Evolutionary conservation across 2,797 vertebrate genomes (phyloP), one percentile per base, ranked within the genome.

Genomic region (Craterocephalus amniculus): DNA sequence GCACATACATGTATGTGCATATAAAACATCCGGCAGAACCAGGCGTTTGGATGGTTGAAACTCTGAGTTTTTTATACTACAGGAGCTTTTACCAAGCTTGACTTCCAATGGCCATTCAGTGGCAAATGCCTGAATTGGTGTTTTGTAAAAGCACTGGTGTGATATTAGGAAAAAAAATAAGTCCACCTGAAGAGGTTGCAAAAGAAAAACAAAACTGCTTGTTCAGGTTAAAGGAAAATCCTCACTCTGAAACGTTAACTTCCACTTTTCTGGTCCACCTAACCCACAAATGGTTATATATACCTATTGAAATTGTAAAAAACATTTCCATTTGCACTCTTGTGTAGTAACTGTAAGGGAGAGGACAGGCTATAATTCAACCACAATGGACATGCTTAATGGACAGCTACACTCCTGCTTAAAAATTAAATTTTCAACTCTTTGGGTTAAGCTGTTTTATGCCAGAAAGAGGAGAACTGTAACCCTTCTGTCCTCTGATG

Each of bases 401-500:
- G 56, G 74, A 80, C 67, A 80, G 49, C 38, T 48, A 16, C 27
- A 14, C 38, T 31, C 26, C 67, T 80, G 63, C 63, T 80, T 76
- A 69, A 57, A 61, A 32, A 58, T 16, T 3, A 6, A 3, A 7
- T 63, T 74, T 72, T 68, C 76, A 34, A 38, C 48, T 32, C 20
- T 38, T 40, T 31, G 56, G 38, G 62, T 80, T 74, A 72, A 78
- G 63, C 66, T 51, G 32, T 60, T 16, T 54, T n/a, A 59, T 14
- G 58, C 69, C 65, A 78, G 78, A 81, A 84, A 81, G 70, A 84
- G 35, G 70, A 84, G 31, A 22, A 56, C 74, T 72, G 55, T 69
- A 64, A 86, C 80, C 81, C 56, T 48, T 65, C 58, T 56, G 11
- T 58, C 67, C 58, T 12, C 48, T 55, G 31, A 57, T 20, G 9